Evolutionary conservation across 1,140 invertebrate species (phyloP), one percentile per base, ranked within the genome.

Genomic region (Rhopalosiphum maidis): DNA sequence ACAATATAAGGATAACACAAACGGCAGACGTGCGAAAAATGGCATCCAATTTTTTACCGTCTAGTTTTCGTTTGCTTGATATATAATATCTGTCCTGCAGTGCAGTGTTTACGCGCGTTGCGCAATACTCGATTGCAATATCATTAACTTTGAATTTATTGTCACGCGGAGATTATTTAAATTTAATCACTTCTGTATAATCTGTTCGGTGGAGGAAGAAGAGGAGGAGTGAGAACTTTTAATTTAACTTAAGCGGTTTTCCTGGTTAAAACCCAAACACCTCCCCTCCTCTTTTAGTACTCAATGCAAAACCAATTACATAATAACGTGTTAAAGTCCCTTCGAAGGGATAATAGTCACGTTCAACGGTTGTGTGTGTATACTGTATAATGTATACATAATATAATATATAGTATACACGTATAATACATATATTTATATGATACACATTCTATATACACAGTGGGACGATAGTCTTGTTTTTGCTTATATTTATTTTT

Each of bases 181-280:
- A 92, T 92, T 92, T 92, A 92, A 92, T 92, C 90, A 83, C 60
- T 92, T 37, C 4, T 90, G 55, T 43, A 60, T 89, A 89, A 89
- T n/a, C 54, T 48, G 35, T 89, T 55, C 22, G 25, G 54, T 35
- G 15, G 30, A 30, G 8, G 3, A 30, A 8, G 60, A 68, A 30
- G 60, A 68, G 30, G 30, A 30, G 22, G 35, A 83, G 43, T 21
- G 82, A 82, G 22, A 92, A 54, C 91, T 85, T 93, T 93, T 93
- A 86, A 93, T 93, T 93, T 93, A 85, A 86, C 91, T 85, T 93
- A 85, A 93, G 91, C 91, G 91, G 91, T 93, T 93, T 93, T 93
- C 91, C 91, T 93, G 77, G 91, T 93, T 93, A 85, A 93, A 83
- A 93, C 48, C 48, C 82, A 93, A 83, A 93, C 91, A 37, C 82